Evolutionary conservation across 2,113 vertebrate species (phyloP).

Genomic region (Entomyzon cyanotis): DNA sequence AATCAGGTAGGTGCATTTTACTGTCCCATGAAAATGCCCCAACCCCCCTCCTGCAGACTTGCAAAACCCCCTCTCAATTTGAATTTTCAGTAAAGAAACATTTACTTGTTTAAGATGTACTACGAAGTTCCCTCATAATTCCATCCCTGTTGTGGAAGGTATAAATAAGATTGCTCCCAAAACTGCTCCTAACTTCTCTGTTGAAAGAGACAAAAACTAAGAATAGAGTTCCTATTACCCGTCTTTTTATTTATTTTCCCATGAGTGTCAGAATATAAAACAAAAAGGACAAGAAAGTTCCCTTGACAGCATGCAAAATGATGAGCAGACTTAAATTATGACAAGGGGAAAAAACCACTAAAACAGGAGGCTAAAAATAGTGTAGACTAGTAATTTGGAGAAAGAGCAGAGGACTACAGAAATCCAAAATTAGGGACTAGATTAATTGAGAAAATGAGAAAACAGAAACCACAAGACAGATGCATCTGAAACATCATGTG

Average conservation of each 20-base stretch:
- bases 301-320: background rate
- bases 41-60: background rate
- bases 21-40: background rate
- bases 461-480: background rate
- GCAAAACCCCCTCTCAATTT: background rate
- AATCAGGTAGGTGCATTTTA: background rate
- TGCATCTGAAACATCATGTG: background rate
- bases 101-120: background rate
- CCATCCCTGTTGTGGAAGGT: background rate
- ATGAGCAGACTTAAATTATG: background rate
- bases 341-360: background rate
- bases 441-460: background rate
- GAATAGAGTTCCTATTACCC: background rate
- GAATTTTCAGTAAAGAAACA: background rate
- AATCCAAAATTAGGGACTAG: background rate
- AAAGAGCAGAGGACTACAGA: background rate
- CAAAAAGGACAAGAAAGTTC: background rate
- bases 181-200: background rate
- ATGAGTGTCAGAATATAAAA: background rate
- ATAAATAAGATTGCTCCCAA: background rate
- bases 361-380: background rate
- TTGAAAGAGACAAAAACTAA: background rate
- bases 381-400: background rate
- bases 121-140: background rate
- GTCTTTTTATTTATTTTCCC: background rate